Percentiles rank a stretch among this genome's conserved stretches.
Evolutionary conservation across 2,797 vertebrate genomes (phyloP).

Genomic region (Centroberyx gerrardi): DNA sequence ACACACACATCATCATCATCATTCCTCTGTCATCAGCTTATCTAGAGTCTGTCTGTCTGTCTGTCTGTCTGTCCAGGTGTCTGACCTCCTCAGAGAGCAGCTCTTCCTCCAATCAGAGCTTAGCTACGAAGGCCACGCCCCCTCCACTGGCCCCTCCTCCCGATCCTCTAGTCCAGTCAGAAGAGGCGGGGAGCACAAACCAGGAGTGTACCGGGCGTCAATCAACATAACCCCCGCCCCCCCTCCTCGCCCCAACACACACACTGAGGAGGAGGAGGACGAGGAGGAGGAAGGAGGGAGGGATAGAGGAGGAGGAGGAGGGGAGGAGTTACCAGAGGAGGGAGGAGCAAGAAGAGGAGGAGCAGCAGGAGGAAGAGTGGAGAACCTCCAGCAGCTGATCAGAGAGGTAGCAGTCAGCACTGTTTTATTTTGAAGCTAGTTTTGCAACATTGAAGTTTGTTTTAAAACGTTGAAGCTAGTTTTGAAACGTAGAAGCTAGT

Average conservation of each 20-base stretch:
- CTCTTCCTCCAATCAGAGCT: conserved; percentile 93
- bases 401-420: conserved; percentile 86
- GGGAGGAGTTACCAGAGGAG: conserved; percentile 15
- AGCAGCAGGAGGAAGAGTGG: conserved; percentile 76
- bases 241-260: conserved; percentile 82
- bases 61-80: conserved; percentile 84
- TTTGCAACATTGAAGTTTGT: too few relatives aligned
- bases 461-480: too few relatives aligned
- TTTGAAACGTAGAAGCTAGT: too few relatives aligned
- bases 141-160: conserved; percentile 85
- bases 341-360: conserved; percentile 39
- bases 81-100: conserved; percentile 94
- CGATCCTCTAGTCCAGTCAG: conserved; percentile 86
- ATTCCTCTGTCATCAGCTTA: too few relatives aligned
- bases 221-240: conserved; percentile 90
- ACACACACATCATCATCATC: background rate
- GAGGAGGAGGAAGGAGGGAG: conserved; percentile 54
- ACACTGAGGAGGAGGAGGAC: conserved; percentile 37
- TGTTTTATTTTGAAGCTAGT: too few relatives aligned
- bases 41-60: conserved; percentile 18
- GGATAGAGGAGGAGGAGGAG: conserved; percentile 52
- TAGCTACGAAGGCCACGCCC: conserved; percentile 74
- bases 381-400: conserved; percentile 91
- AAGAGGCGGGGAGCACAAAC: conserved; percentile 67
- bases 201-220: conserved; percentile 88